These are phyloP conservation scores for Balanococcus diminutus DNA, from an alignment of 2,888 invertebrate species.

Conservation along the genomic window DNA sequence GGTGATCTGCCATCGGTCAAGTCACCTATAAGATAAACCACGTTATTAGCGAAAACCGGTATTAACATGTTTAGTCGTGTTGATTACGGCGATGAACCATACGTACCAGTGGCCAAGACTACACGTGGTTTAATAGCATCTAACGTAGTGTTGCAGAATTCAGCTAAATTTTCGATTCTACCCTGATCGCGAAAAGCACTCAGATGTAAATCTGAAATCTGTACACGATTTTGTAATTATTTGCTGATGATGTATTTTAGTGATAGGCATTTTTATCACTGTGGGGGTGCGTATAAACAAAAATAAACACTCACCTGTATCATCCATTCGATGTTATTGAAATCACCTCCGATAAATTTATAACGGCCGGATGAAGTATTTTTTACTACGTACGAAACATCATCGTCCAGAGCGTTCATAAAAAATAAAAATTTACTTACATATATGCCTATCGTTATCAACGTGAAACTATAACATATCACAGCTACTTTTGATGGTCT, in stretches of 20 bases:
- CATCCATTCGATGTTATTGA: constrained; percentile 2
- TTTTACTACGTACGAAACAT: background rate
- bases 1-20: constrained; percentile 84
- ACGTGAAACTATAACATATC: constrained; percentile 33
- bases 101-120: constrained; percentile 83
- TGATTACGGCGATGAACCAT: constrained; percentile 55
- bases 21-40: constrained; percentile 66
- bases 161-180: constrained; percentile 76
- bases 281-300: background rate
- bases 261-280: too few relatives aligned
- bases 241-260: too few relatives aligned
- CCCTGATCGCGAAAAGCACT: constrained; percentile 79
- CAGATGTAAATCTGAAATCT: constrained; percentile 89
- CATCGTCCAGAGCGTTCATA: background rate
- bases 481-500: constrained; percentile 40
- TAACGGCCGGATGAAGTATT: background rate
- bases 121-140: constrained; percentile 74
- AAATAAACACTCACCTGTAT: constrained; percentile 1
- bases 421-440: constrained; percentile 40
- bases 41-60: background rate
- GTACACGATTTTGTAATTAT: too few relatives aligned
- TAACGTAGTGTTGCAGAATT: constrained; percentile 78
- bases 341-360: background rate
- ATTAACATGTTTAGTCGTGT: background rate
- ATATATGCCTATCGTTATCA: background rate